phyloP scores from a whole-genome alignment of 2,113 vertebrate genomes.

The Sclerurus mexicanus region DNA sequence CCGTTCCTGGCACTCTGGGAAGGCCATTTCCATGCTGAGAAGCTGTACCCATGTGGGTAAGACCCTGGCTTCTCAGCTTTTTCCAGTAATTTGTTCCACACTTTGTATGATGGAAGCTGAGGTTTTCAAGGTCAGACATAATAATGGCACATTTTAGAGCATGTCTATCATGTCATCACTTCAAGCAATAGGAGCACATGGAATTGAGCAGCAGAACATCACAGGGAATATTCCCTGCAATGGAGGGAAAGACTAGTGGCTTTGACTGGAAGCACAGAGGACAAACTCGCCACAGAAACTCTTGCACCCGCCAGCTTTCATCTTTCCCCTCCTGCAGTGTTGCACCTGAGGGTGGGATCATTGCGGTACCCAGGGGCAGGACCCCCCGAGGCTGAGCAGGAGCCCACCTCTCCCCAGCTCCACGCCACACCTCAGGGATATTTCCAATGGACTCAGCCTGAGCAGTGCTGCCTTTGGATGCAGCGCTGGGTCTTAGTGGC shows the following conservation, averaged over 20 bases:
- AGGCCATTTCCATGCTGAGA: not conserved
- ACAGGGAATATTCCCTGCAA: not conserved
- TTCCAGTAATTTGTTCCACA: not conserved
- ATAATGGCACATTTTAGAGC: conserved; percentile 12
- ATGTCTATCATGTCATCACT: not conserved
- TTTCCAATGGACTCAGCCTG: not conserved
- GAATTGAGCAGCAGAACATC: not conserved
- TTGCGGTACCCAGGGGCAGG: not conserved
- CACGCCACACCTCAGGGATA: rapidly evolving
- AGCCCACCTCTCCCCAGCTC: not conserved
- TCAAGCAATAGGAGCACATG: not conserved
- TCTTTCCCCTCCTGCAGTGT: not conserved
- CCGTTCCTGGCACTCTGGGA: not conserved
- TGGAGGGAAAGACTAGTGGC: not conserved
- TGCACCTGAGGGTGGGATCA: not conserved
- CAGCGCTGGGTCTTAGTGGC: not conserved
- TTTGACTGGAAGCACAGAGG: not conserved
- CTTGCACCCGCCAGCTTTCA: not conserved
- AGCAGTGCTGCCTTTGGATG: not conserved
- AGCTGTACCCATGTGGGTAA: not conserved
- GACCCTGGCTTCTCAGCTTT: not conserved
- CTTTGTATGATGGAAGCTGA: not conserved
- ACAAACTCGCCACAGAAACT: not conserved
- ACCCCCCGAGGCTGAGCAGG: not conserved
- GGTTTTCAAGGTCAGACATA: conserved; percentile 46